Conservation (phyloP, 1,140 invertebrate genomes). For the Limonius californicus region DNA sequence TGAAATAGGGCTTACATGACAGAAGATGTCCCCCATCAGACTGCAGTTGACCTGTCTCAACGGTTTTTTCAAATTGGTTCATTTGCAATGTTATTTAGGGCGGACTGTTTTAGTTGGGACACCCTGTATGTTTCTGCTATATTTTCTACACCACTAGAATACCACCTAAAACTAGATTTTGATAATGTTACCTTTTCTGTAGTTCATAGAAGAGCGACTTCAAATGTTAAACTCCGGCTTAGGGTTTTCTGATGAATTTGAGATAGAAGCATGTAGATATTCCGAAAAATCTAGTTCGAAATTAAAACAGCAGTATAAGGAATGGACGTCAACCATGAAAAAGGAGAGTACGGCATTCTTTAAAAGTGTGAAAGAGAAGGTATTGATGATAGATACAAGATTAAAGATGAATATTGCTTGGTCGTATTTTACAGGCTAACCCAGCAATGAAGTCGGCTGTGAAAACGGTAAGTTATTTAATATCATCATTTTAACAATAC, state of each 20-base stretch:
- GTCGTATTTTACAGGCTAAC: constrained; percentile 63
- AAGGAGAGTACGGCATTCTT: constrained; percentile 61
- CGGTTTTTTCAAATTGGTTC: no score
- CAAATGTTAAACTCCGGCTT: constrained; percentile 84
- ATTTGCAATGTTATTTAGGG: no score
- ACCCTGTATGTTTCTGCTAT: no score
- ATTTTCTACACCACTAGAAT: no score
- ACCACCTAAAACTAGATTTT: no score
- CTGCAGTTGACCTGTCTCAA: no score
- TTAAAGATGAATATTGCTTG: constrained; percentile 19
- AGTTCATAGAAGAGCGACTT: constrained; percentile 92
- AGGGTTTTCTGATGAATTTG: constrained; percentile 92
- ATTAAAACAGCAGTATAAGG: constrained; percentile 75
- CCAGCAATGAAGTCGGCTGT: constrained; percentile 77
- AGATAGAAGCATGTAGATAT: constrained; percentile 82
- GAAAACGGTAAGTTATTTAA: constrained; percentile 63
- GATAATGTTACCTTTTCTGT: no score
- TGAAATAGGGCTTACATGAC: no score
- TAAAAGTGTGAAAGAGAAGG: constrained; percentile 72
- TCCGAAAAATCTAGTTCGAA: constrained; percentile 76
- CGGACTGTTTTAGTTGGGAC: no score
- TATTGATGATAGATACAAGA: no score
- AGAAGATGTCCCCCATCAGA: no score
- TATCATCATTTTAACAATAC: not conserved
- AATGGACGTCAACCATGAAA: constrained; percentile 57